Evolutionary conservation across 1,140 invertebrate genomes (phyloP), one percentile per base, ranked within the genome.

Genomic region (Meloidogyne hapla): DNA sequence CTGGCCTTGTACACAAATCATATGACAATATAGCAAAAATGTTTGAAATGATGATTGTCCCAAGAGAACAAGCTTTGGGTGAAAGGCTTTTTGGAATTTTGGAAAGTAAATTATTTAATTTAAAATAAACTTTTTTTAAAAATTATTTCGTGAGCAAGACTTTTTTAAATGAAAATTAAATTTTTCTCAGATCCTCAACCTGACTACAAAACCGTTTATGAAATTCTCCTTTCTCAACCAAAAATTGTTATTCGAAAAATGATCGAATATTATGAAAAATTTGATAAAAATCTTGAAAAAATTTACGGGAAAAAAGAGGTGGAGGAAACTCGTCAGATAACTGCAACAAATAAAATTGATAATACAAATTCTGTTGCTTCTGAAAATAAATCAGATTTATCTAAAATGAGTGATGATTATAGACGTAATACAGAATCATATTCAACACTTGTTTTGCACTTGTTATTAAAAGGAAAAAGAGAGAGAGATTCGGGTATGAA

Each of bases 21-120:
- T 56, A 56, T 56, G 48, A 56, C n/a, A 56, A 56, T 56, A 56
- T 56, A n/a, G 48, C 48, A 15, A 56, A 56, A n/a, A 56, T 56
- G 6, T 56, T 56, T 56, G 48, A 56, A 56, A n/a, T 56, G n/a
- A 56, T 56, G 48, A 56, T 56, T 56, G 48, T 56, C n/a, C 48
- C 48, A 6, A 6, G n/a, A 56, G 48, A 56, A 56, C 18, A 56
- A n/a, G 48, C 48, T 56, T 56, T 56, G 48, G 48, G 48, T n/a
- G 48, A 56, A 56, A 4, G 48, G 5, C 48, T 56, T n/a, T 56
- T 56, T 56, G 48, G 18, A 6, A 56, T 56, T 56, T 56, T 56
- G n/a, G 5, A n/a, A 56, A 56, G 48, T 56, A 56, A 56, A 56
- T 56, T 56, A 56, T n/a, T 56, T 48, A 18, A 3, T 48, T 48